Percentiles rank a stretch among this genome's conserved stretches.
Conservation (phyloP, 2,797 vertebrate genomes). For the Alosa sapidissima region DNA sequence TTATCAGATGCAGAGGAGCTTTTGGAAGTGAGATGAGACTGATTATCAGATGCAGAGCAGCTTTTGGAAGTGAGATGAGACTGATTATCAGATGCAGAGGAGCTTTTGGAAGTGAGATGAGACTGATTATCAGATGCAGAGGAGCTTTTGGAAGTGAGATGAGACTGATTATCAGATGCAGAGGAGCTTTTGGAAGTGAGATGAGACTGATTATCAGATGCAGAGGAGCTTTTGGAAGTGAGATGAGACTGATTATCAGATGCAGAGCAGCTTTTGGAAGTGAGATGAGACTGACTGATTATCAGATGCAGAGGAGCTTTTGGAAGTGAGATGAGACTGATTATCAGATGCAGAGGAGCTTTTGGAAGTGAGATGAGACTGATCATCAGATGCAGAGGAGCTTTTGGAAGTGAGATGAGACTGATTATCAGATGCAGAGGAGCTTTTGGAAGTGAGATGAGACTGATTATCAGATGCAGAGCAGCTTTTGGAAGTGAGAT, state of each 20-base stretch:
- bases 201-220: slow-evolving; percentile 41
- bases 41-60: slow-evolving; percentile 14
- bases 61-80: slow-evolving; percentile 51
- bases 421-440: slow-evolving; percentile 5
- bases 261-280: slow-evolving; percentile 35
- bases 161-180: slow-evolving; percentile 36
- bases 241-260: slow-evolving; percentile 44
- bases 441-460: slow-evolving; percentile 51
- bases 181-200: slow-evolving; percentile 44
- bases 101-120: slow-evolving; percentile 51
- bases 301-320: background rate
- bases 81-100: slow-evolving; percentile 5
- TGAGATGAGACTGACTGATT: slow-evolving; percentile 51
- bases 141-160: slow-evolving; percentile 47
- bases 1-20: slow-evolving; percentile 8
- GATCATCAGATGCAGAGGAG: slow-evolving; percentile 14
- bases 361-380: slow-evolving; percentile 50
- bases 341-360: slow-evolving; percentile 8
- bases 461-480: slow-evolving; percentile 10
- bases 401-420: slow-evolving; percentile 51
- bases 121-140: slow-evolving; percentile 10
- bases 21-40: slow-evolving; percentile 50
- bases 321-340: slow-evolving; percentile 51
- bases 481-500: slow-evolving; percentile 47
- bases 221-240: slow-evolving; percentile 40